phyloP scores from a whole-genome alignment of 2,888 invertebrate species.

The Oscheius sp. region DNA sequence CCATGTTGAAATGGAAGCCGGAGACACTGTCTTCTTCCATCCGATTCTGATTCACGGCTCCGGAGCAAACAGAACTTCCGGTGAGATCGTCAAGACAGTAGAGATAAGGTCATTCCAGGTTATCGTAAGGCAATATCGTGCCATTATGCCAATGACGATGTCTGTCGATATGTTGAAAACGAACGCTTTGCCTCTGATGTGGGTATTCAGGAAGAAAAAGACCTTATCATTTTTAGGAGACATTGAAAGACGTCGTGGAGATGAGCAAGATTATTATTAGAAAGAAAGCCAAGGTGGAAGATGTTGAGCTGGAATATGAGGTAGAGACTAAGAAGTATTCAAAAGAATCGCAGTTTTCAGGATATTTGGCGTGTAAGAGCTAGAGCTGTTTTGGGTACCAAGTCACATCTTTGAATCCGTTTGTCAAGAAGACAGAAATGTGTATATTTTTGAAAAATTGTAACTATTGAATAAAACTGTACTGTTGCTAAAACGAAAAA shows the following conservation, averaged over 20 bases:
- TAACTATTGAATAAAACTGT: too few relatives aligned
- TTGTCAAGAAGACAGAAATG: too few relatives aligned
- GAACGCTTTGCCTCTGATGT: constrained; percentile 2
- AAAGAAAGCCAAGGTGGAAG: constrained; percentile 18
- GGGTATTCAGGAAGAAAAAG: background rate
- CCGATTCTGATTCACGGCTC: constrained; percentile 87
- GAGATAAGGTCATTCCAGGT: too few relatives aligned
- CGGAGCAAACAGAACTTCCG: constrained; percentile 82
- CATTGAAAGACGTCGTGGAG: constrained; percentile 13
- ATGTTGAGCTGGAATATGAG: constrained; percentile 27
- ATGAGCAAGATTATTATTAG: constrained; percentile 16
- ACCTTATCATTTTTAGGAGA: background rate
- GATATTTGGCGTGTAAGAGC: constrained; percentile 20
- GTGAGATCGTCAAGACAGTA: constrained; percentile 47
- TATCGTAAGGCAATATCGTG: constrained; percentile 85
- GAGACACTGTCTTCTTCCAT: constrained; percentile 88
- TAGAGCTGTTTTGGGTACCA: constrained; percentile 17
- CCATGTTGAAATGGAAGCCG: constrained; percentile 84
- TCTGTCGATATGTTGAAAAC: constrained; percentile 79
- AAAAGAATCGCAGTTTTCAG: constrained; percentile 1
- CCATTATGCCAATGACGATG: constrained; percentile 82
- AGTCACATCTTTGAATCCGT: constrained; percentile 16
- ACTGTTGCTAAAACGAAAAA: too few relatives aligned
- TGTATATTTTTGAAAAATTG: too few relatives aligned
- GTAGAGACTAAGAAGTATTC: too few relatives aligned